These are phyloP conservation scores for Apis mellifera DNA, from an alignment of 1,140 invertebrate species.

Conservation along the genomic window DNA sequence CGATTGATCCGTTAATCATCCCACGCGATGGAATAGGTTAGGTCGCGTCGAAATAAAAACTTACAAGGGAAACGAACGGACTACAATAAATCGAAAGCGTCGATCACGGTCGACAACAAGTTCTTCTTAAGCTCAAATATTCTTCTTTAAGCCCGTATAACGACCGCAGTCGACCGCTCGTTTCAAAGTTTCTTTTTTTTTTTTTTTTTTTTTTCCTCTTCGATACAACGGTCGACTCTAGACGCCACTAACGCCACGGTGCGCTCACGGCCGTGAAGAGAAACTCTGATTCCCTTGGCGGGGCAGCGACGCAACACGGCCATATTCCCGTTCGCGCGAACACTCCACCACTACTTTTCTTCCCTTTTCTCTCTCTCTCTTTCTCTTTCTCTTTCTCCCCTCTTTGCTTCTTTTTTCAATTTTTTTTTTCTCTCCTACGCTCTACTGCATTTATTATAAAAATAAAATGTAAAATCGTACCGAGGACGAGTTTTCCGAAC, in stretches of 20 bases:
- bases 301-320: constrained; percentile 52
- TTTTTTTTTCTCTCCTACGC: constrained; percentile 61
- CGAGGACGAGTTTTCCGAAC: constrained; percentile 75
- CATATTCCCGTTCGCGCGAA: constrained; percentile 59
- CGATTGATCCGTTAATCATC: neutral
- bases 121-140: too few species aligned
- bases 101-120: too few species aligned
- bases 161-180: too few species aligned
- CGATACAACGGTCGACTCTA: too few species aligned
- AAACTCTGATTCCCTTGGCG: neutral
- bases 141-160: too few species aligned
- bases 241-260: too few species aligned
- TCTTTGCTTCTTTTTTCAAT: constrained; percentile 27
- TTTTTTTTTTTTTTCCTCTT: too few species aligned
- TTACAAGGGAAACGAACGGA: too few species aligned
- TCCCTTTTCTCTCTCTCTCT: neutral
- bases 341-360: constrained; percentile 44
- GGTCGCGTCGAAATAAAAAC: constrained; percentile 47
- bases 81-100: neutral
- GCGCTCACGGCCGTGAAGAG: too few species aligned
- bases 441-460: constrained; percentile 79
- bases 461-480: constrained; percentile 81
- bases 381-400: constrained; percentile 20
- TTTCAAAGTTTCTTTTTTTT: too few species aligned
- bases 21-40: neutral